Evolutionary conservation across 2,113 vertebrate species (phyloP), one percentile per base, ranked within the genome.

Genomic region (western clawed frog (Xenopus tropicalis)): DNA sequence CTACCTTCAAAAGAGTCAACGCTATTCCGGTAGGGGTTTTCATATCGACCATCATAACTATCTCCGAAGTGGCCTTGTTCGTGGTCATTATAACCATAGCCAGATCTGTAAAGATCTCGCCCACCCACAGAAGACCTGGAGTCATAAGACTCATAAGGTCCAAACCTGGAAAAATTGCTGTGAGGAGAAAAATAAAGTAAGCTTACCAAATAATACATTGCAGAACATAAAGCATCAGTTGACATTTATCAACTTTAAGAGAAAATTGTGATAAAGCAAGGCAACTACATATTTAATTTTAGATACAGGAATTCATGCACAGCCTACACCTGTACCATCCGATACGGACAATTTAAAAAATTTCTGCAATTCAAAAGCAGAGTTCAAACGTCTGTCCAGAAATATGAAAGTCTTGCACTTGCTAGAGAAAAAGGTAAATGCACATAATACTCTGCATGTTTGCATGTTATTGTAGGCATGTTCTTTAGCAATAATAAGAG

Each of bases 1-100:
- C 91, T 93, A 93, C 90, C 91, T 91, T 91, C 91, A 90, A 90
- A 93, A 92, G 91, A 92, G 90, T 93, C 91, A 93, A 93, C 89
- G 91, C 90, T 91, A 91, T 87, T 92, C 88, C 91, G 87, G 89
- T 90, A 92, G 89, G 88, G 89, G 89, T 87, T 91, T 83, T 91
- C 92, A 93, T 90, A 93, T 90, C 89, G 90, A 88, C 87, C 92
- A 92, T 90, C 90, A 93, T 90, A 93, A 93, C 91, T 90, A 92
- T 90, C 88, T 91, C 92, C 91, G 90, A 90, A 92, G 91, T 90
- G 91, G 90, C 91, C 91, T 93, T 92, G 91, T 90, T 92, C 91
- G 88, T 91, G 91, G 88, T 93, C 91, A 92, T 92, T 92, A 92
- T 91, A 93, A 93, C 88, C 91, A 91, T 93, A 93, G 91, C 90